Conservation (phyloP, 2,797 vertebrate genomes). For the Gadopsis marmoratus region DNA sequence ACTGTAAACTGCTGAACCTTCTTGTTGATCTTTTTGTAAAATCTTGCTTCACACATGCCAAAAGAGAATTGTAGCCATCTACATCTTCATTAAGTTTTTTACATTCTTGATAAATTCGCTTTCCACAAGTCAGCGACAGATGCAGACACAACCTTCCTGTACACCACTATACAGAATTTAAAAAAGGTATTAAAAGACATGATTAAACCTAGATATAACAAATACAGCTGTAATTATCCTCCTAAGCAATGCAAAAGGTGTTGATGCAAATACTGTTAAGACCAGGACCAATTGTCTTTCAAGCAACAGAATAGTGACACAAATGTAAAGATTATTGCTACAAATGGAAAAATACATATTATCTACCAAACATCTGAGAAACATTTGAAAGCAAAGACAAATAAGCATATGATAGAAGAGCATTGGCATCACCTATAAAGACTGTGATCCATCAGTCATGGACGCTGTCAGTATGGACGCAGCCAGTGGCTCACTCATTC, state of each 20-base stretch:
- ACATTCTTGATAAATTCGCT: background rate
- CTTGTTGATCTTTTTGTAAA: background rate
- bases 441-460: no score
- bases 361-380: background rate
- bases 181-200: background rate
- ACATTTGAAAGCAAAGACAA: background rate
- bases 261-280: background rate
- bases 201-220: background rate
- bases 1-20: background rate
- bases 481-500: background rate
- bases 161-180: background rate
- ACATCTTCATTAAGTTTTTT: background rate
- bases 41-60: background rate
- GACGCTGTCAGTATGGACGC: no score
- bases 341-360: background rate
- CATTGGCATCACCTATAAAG: background rate
- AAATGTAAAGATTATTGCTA: background rate
- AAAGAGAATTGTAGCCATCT: background rate
- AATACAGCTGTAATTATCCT: background rate
- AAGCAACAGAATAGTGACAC: background rate
- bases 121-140: background rate
- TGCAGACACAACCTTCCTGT: background rate
- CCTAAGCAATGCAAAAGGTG: background rate
- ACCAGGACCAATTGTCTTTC: background rate
- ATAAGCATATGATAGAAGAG: background rate